phyloP scores from a whole-genome alignment of 1,140 invertebrate species.

The Rhizoglyphus robini region DNA sequence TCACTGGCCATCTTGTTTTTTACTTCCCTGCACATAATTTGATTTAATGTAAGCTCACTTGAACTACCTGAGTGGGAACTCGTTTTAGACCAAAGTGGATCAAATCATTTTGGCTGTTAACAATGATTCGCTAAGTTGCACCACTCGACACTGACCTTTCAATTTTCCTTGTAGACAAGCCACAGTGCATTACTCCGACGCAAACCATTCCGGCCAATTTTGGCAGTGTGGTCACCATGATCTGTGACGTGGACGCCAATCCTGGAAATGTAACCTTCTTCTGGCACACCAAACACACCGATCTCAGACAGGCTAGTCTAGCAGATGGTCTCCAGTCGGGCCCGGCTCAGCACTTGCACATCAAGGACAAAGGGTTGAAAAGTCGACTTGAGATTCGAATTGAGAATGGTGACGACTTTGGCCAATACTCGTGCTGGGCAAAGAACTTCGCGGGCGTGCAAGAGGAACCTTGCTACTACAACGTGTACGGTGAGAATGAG shows the following conservation, averaged over 20 bases:
- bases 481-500: slow-evolving; percentile 11
- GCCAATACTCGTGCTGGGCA: slow-evolving; percentile 17
- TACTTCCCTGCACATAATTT: no score
- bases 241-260: slow-evolving; percentile 13
- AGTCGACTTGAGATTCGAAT: not conserved
- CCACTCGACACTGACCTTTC: no score
- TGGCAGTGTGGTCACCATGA: slow-evolving; percentile 2
- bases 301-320: not conserved
- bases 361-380: not conserved
- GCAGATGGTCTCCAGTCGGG: not conserved
- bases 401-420: slow-evolving; percentile 6
- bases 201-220: slow-evolving; percentile 19
- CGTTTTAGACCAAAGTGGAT: no score
- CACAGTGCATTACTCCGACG: slow-evolving; percentile 8
- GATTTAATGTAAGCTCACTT: no score
- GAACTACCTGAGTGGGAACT: no score
- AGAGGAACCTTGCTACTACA: slow-evolving; percentile 10
- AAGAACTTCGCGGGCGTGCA: slow-evolving; percentile 6
- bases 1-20: no score
- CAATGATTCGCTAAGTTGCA: no score
- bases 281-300: slow-evolving; percentile 13
- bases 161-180: slow-evolving; percentile 1
- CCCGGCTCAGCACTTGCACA: not conserved
- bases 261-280: slow-evolving; percentile 16
- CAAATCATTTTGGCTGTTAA: no score